Evolutionary conservation across 2,797 vertebrate species (phyloP).

Genomic region (Triplophysa yarkandensis): DNA sequence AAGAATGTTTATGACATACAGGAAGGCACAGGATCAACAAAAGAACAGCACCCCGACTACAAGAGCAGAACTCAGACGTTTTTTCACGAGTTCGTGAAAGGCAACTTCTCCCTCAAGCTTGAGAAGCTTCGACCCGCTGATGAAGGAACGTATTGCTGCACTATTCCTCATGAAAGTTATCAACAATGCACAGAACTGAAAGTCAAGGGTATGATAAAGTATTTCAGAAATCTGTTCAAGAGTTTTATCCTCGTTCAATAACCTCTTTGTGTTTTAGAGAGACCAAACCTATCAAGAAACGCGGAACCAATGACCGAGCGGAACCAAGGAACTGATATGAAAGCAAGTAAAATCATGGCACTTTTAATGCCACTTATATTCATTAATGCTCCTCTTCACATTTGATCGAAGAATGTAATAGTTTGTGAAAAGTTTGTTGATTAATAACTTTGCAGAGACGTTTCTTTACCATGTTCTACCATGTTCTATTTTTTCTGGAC

Average conservation of each 20-base stretch:
- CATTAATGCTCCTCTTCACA: not conserved
- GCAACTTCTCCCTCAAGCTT: constrained; percentile 34
- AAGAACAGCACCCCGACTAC: constrained; percentile 4
- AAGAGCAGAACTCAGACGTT: not conserved
- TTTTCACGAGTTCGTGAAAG: not conserved
- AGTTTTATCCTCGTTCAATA: not conserved
- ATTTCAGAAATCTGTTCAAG: no score
- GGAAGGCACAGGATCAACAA: not conserved
- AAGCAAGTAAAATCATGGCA: not conserved
- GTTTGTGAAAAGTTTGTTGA: not conserved
- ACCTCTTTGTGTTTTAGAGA: not conserved
- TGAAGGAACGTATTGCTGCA: constrained; percentile 15
- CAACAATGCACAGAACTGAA: not conserved
- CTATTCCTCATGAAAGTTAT: not conserved
- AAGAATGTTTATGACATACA: constrained; percentile 33
- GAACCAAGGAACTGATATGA: not conserved
- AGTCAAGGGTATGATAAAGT: constrained; percentile 12
- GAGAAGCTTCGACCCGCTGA: not conserved
- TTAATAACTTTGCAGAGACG: not conserved
- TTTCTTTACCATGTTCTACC: no score
- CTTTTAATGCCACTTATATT: not conserved
- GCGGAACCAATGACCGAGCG: not conserved
- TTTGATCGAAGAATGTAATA: not conserved
- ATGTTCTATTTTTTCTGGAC: no score
- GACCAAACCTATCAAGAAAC: not conserved